A percentile compares a stretch with the other conserved stretches of the same genome.
phyloP scores from a whole-genome alignment of 1,140 invertebrate genomes.

The Anastrepha obliqua region DNA sequence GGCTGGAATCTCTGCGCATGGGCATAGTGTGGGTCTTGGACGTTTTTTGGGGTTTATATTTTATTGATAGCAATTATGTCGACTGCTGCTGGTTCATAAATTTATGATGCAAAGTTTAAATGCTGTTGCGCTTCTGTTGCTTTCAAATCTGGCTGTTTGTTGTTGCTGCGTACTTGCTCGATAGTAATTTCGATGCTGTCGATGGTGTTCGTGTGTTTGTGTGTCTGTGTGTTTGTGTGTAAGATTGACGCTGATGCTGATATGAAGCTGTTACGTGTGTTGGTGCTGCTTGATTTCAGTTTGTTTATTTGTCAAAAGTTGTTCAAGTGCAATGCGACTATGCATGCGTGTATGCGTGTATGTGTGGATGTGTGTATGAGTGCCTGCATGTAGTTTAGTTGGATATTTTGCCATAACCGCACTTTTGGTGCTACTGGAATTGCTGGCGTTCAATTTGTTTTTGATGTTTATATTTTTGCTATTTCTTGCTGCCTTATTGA shows the following conservation, averaged over 20 bases:
- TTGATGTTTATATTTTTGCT: conserved; percentile 42
- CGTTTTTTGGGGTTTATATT: conserved; percentile 45
- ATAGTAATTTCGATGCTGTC: conserved; percentile 37
- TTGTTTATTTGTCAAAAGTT: conserved; percentile 20
- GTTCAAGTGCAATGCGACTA: too few species aligned
- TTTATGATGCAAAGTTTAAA: conserved; percentile 52
- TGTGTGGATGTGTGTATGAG: background rate
- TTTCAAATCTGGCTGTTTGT: background rate
- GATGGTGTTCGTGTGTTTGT: background rate
- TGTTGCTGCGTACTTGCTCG: conserved; percentile 7
- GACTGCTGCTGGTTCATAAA: conserved; percentile 52
- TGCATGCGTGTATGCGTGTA: background rate
- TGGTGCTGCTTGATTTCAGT: background rate
- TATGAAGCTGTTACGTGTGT: background rate
- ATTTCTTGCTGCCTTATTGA: background rate
- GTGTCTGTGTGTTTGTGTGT: background rate
- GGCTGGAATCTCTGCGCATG: conserved; percentile 16
- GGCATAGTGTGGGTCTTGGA: conserved; percentile 13
- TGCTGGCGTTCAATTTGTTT: conserved; percentile 29
- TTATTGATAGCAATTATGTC: conserved; percentile 49
- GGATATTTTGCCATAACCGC: background rate
- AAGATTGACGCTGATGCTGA: conserved; percentile 22
- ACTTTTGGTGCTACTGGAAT: background rate
- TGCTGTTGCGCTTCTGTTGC: conserved; percentile 5
- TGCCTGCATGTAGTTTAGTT: background rate